A percentile compares a stretch with the other conserved stretches of the same genome.
These are phyloP conservation scores for Helarctos malayanus DNA, from an alignment of 2,797 vertebrate genomes.

Conservation along the genomic window DNA sequence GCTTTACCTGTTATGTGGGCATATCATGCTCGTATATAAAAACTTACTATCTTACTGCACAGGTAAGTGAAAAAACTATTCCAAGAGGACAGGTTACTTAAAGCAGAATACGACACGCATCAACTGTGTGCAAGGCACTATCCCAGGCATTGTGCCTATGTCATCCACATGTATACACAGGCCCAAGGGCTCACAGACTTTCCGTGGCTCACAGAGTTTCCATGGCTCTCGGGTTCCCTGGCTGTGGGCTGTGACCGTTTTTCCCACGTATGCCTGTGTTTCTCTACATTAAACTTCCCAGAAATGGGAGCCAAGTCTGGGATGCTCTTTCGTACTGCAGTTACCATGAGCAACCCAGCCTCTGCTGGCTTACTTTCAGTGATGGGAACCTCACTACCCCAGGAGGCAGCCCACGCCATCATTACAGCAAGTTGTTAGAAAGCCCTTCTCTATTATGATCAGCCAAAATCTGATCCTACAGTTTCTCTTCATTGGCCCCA, in stretches of 20 bases:
- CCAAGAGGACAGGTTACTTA: background rate
- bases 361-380: background rate
- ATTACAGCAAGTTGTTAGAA: background rate
- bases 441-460: background rate
- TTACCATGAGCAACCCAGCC: background rate
- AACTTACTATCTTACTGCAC: background rate
- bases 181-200: background rate
- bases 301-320: background rate
- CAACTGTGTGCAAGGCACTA: background rate
- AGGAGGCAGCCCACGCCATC: background rate
- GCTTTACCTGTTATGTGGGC: too few relatives aligned
- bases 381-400: background rate
- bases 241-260: background rate
- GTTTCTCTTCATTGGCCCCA: background rate
- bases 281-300: background rate
- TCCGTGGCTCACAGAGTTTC: background rate
- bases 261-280: background rate
- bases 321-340: background rate
- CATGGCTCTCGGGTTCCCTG: background rate
- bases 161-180: background rate
- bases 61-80: background rate
- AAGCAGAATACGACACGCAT: background rate
- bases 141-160: background rate
- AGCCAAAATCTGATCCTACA: background rate
- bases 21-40: rapidly evolving